Percentiles rank a stretch among this genome's conserved stretches.
phyloP scores from a whole-genome alignment of 2,888 invertebrate genomes.

The Scaptomyza cyrtandrae region DNA sequence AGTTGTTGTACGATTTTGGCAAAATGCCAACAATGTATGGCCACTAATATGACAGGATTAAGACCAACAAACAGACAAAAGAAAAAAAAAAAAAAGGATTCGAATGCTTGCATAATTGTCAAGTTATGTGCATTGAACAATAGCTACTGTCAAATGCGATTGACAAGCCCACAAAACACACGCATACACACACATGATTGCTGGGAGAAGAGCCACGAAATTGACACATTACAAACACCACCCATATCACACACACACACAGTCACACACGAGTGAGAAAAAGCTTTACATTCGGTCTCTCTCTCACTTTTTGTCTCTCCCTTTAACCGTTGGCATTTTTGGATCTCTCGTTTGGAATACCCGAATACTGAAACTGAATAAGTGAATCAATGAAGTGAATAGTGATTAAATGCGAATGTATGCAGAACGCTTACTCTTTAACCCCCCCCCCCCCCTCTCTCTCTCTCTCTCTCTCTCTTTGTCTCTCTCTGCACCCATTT shows the following conservation, averaged over 20 bases:
- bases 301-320: background rate
- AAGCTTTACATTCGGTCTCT: background rate
- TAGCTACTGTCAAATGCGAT: slow-evolving; percentile 52
- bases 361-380: slow-evolving; percentile 65
- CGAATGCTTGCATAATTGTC: slow-evolving; percentile 67
- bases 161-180: slow-evolving; percentile 49
- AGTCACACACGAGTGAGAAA: no score
- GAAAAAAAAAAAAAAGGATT: slow-evolving; percentile 29
- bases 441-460: background rate
- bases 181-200: slow-evolving; percentile 11
- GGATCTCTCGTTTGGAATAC: slow-evolving; percentile 19
- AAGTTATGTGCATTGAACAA: slow-evolving; percentile 47
- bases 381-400: slow-evolving; percentile 74
- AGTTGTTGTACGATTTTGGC: background rate
- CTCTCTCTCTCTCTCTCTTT: background rate
- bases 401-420: slow-evolving; percentile 64
- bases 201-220: slow-evolving; percentile 64
- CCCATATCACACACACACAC: slow-evolving; percentile 5
- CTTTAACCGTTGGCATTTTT: slow-evolving; percentile 52
- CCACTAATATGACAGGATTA: slow-evolving; percentile 61
- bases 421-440: background rate
- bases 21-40: slow-evolving; percentile 2
- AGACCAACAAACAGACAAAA: slow-evolving; percentile 15
- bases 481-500: slow-evolving; percentile 1
- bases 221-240: slow-evolving; percentile 74